Evolutionary conservation across 2,797 vertebrate genomes (phyloP), one percentile per base, ranked within the genome.

Genomic region (Rhinella marina): DNA sequence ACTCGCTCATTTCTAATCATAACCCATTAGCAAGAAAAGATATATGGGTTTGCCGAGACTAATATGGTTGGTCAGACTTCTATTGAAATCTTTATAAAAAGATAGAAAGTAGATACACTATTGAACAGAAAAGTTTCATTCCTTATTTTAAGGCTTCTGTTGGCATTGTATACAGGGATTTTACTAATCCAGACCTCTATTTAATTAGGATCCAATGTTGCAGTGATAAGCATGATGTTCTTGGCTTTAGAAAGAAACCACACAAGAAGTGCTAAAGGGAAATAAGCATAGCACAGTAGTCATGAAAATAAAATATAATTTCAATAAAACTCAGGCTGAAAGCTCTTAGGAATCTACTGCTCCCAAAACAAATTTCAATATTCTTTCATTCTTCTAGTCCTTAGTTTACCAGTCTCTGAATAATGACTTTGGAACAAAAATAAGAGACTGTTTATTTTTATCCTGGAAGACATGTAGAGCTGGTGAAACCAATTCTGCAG

Each of bases 171-270:
- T 50, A 50, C n/a, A 70, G 62, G 87, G 81, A 78, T 68, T 88
- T 77, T 59, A 70, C 41, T 76, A 87, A 87, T 87, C 77, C 81
- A 25, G 72, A 19, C 81, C 70, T 83, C 81, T 66, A 54, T 77
- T 77, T 87, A 87, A 87, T 87, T 87, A 87, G 81, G 61, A 82
- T 83, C 57, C 72, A 87, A 59, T 83, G 80, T 87, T 82, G 72
- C 80, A 62, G 72, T 76, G 86, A 87, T 87, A 87, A 83, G 81
- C 86, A 83, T 83, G 70, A 83, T 87, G 81, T 88, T 79, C 62
- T 84, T 72, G 73, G 87, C 62, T 70, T 84, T 87, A 64, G 66
- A 81, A 86, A 57, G 64, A 59, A 86, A 81, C 76, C 62, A 66
- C 57, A 82, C 59, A 56, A 54, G 57, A 7, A 54, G 57, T 25